Percentiles rank a stretch among this genome's conserved stretches.
These are phyloP conservation scores for Albula glossodonta DNA, from an alignment of 2,113 vertebrate genomes.

Conservation along the genomic window DNA sequence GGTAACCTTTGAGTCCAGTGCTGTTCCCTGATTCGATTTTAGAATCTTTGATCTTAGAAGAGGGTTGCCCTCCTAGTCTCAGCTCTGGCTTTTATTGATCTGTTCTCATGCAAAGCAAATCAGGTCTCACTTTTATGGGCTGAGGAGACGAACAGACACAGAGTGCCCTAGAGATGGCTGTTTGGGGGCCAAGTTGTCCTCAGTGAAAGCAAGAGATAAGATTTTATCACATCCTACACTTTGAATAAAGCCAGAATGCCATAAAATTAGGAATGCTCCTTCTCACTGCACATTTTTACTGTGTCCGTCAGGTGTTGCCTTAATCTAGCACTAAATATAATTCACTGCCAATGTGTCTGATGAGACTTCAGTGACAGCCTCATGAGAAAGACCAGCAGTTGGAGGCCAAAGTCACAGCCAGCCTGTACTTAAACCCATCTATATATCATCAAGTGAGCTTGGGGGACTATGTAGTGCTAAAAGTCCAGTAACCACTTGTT, in stretches of 20 bases:
- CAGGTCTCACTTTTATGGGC: conserved; percentile 85
- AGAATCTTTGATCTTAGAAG: conserved; percentile 82
- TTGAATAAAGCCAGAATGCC: conserved; percentile 78
- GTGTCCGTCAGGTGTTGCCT: conserved; percentile 73
- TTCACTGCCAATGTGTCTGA: conserved; percentile 15
- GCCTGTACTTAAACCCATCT: neutral
- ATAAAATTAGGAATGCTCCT: conserved; percentile 81
- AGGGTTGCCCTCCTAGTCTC: conserved; percentile 52
- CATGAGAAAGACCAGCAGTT: conserved; percentile 28
- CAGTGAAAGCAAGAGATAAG: conserved; percentile 86
- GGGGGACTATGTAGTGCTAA: neutral
- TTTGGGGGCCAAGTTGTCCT: conserved; percentile 76
- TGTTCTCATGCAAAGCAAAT: conserved; percentile 89
- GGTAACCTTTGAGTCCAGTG: neutral
- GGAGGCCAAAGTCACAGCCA: conserved; percentile 13
- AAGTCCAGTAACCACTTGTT: neutral
- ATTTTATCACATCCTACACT: conserved; percentile 86
- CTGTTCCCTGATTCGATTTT: conserved; percentile 55
- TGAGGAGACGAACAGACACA: conserved; percentile 82
- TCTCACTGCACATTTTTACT: conserved; percentile 64
- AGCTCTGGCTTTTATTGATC: conserved; percentile 87
- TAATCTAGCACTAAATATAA: conserved; percentile 64
- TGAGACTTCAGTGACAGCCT: conserved; percentile 19
- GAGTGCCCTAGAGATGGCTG: conserved; percentile 79
- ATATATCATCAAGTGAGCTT: conserved; percentile 4